Evolutionary conservation across 2,113 vertebrate genomes (phyloP), one percentile per base, ranked within the genome.

Genomic region (Castor canadensis): DNA sequence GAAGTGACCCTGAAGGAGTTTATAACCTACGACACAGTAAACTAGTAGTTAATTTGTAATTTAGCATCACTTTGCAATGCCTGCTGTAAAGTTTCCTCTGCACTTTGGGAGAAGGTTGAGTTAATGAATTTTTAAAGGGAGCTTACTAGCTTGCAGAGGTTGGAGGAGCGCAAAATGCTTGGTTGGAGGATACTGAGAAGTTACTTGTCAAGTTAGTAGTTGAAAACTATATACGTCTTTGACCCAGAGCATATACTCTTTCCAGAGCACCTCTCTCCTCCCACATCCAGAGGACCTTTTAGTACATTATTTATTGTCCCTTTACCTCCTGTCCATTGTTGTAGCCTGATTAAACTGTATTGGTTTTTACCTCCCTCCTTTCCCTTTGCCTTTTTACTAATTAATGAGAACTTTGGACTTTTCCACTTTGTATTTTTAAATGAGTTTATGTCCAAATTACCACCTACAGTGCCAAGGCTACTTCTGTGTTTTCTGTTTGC

Each of bases 21-120:
- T 95, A 77, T 15, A 93, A 86, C 92, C 81, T 45, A n/a, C 9
- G 19, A 84, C 45, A 82, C 3, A 91, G 19, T 86, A 88, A 92
- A 75, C 52, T 83, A 91, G 71, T 75, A 64, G 72, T 92, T 73
- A 92, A 85, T 94, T 43, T 94, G 17, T 94, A 91, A 93, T 87
- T 93, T 93, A 67, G 75, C 47, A 83, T 64, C 77, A 77, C 22
- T 9, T 86, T 30, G 28, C 67, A 93, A 38, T 85, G 32, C 19
- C 3, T 17, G 13, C 47, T 69, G 24, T 83, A 56, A 88, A 86
- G 49, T 38, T 40, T 87, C n/a, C 56, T 94, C n/a, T 79, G 20
- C 8, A 71, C 47, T 90, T 93, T 80, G 75, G 11, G 7, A 10
- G 19, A 35, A 64, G 24, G 11, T 19, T 85, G 38, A 76, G 60